Evolutionary conservation across 2,888 invertebrate species (phyloP), one percentile per base, ranked within the genome.

Genomic region (Parnassius orleans): DNA sequence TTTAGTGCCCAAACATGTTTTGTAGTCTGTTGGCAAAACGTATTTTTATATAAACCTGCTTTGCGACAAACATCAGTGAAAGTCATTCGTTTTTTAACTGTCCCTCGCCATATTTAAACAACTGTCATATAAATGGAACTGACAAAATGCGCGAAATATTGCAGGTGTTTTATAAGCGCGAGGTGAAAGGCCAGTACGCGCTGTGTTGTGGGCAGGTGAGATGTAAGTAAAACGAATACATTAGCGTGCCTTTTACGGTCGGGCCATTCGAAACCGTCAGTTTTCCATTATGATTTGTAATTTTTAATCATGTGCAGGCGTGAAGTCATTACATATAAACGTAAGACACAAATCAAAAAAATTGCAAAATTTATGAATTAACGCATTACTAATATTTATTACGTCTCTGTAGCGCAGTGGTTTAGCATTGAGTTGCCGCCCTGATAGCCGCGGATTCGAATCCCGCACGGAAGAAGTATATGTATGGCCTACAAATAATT

Each of bases 1-100:
- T 80, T 78, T 78, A 74, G 73, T 81, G 73, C 77, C 80, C 76
- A 82, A 82, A 80, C 79, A 78, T 78, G 78, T 75, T 75, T 71
- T 65, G 80, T 82, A 83, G 79, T 82, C 68, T 7, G 66, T 65
- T 58, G 66, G 69, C 69, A 65, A 66, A 71, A 60, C 66, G 56
- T n/a, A 69, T 68, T 73, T 79, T 77, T 77, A 11, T 66, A 73
- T 68, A 68, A 72, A 72, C 77, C 50, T 54, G 52, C 47, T 75
- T 69, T 70, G 69, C 76, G 75, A 80, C 78, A 76, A 74, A 75
- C 54, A 69, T 65, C 66, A 76, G 88, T 80, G 87, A 87, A 88
- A 88, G 87, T 83, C 72, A 71, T 71, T 71, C 70, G 69, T 75
- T 79, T 76, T 79, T 73, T 72, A 65, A 64, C 71, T 73, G 70